A percentile compares a stretch with the other conserved stretches of the same genome.
These are phyloP conservation scores for Falco concolor DNA, from an alignment of 2,797 vertebrate genomes.

Conservation along the genomic window DNA sequence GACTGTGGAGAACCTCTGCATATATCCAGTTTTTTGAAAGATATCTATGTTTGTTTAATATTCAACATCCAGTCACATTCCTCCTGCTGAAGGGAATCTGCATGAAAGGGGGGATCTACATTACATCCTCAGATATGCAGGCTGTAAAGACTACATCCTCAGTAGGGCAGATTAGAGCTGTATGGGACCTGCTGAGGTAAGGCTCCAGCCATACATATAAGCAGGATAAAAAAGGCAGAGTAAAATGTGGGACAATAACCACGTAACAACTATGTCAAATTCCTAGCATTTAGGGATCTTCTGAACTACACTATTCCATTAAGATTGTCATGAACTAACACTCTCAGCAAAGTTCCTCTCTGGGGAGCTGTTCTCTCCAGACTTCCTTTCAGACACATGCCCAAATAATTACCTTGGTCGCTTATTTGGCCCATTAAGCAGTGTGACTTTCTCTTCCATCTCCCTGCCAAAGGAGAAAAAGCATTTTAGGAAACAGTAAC, in stretches of 20 bases:
- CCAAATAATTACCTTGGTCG: conserved; percentile 85
- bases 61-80: background rate
- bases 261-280: background rate
- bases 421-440: conserved; percentile 91
- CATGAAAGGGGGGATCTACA: background rate
- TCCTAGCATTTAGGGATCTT: background rate
- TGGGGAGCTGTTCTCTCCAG: background rate
- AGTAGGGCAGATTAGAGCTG: background rate
- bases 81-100: background rate
- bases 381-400: background rate
- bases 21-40: background rate
- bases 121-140: background rate
- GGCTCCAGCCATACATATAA: background rate
- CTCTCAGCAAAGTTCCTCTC: background rate
- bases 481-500: conserved; percentile 27
- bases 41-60: background rate
- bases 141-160: background rate
- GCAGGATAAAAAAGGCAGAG: background rate
- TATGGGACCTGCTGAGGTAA: background rate
- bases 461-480: conserved; percentile 78
- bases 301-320: background rate
- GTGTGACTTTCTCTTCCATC: conserved; percentile 88
- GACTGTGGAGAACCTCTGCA: background rate
- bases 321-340: background rate
- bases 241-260: background rate